These are phyloP conservation scores for Orthosia gothica DNA, from an alignment of 2,888 invertebrate genomes.

Conservation along the genomic window DNA sequence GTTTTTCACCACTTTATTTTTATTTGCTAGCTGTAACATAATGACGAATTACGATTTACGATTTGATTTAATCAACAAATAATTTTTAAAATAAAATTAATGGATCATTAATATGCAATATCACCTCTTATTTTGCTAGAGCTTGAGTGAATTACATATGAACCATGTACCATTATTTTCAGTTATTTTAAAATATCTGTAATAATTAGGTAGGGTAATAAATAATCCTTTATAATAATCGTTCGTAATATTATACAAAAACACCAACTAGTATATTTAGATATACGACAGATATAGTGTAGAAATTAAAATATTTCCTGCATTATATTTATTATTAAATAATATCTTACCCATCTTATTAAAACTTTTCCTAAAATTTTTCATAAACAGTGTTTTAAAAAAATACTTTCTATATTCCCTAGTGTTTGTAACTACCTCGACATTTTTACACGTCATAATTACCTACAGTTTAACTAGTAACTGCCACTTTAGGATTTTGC, in stretches of 20 bases:
- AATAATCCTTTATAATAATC: constrained; percentile 77
- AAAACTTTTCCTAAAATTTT: constrained; percentile 74
- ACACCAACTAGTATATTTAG: constrained; percentile 87
- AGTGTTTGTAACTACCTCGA: constrained; percentile 79
- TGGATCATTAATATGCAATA: neutral
- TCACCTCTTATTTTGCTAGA: neutral
- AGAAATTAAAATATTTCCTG: constrained; percentile 72
- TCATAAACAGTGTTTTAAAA: constrained; percentile 75
- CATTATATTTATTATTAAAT: constrained; percentile 73
- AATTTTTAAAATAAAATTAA: neutral
- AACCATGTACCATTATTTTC: constrained; percentile 27
- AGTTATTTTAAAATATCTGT: constrained; percentile 49
- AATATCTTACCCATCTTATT: constrained; percentile 74
- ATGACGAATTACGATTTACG: neutral
- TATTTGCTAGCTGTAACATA: neutral
- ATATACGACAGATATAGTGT: constrained; percentile 72
- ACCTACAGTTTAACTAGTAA: constrained; percentile 63
- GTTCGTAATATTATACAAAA: constrained; percentile 82
- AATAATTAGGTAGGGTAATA: constrained; percentile 64
- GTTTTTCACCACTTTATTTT: no score
- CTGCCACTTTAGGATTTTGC: constrained; percentile 64
- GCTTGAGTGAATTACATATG: constrained; percentile 23
- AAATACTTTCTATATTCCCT: constrained; percentile 74
- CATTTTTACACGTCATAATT: constrained; percentile 71
- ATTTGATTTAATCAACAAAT: neutral